These are phyloP conservation scores for Umimayanthus kanabou DNA, from an alignment of 92 coral and sea anemone genomes.

Conservation along the genomic window DNA sequence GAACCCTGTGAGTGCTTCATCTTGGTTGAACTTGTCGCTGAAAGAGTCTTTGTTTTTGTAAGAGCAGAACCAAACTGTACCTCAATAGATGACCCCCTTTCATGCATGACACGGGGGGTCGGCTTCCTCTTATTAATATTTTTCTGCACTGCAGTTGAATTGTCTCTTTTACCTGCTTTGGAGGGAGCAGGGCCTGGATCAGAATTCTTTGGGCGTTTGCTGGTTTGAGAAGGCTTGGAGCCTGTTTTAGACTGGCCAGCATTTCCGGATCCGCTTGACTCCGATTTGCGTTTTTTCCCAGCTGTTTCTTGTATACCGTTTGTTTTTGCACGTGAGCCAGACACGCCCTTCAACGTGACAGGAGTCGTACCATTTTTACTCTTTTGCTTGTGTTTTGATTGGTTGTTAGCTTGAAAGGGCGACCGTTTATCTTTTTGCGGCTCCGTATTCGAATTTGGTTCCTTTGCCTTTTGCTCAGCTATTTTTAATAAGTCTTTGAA, in stretches of 20 bases:
- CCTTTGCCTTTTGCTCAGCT: slow-evolving; percentile 73
- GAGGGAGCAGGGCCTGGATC: background rate
- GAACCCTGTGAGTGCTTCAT: background rate
- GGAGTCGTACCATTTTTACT: background rate
- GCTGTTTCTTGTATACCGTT: background rate
- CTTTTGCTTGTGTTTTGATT: background rate
- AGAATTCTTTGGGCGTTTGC: background rate
- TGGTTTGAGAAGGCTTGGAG: background rate
- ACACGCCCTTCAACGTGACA: background rate
- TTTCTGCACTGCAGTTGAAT: background rate
- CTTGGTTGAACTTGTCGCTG: slow-evolving; percentile 2
- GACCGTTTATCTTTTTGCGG: background rate
- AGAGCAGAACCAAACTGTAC: slow-evolving; percentile 4
- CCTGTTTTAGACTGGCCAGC: background rate
- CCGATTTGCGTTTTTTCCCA: background rate
- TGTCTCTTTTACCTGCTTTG: background rate
- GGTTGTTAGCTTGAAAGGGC: background rate
- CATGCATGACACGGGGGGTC: background rate
- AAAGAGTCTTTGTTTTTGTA: background rate
- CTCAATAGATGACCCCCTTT: slow-evolving; percentile 20
- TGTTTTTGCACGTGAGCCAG: background rate
- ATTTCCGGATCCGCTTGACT: background rate
- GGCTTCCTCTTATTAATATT: background rate
- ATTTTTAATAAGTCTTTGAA: slow-evolving; percentile 88
- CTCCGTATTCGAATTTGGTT: background rate